Base-by-base conservation (phyloP, 2,797 vertebrate species). In the Poecilia picta region DNA sequence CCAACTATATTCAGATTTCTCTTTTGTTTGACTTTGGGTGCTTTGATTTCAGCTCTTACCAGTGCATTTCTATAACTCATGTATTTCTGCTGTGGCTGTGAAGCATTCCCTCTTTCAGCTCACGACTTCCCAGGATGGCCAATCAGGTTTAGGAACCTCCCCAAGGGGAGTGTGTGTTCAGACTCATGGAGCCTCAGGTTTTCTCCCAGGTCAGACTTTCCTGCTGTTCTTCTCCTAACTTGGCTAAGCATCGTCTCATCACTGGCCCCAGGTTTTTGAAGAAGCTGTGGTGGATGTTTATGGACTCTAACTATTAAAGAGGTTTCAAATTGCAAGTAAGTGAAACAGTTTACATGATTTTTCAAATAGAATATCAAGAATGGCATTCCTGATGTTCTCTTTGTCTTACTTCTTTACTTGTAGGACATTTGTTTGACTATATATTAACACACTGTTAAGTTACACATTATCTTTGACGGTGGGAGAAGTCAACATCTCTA, bases 71-170 rank as follows among this genome's bases (percentile, higher is more conserved):
- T 72, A 71, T 62, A 66, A 75, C 8, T 70, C 43, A 41, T 5
- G 72, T 8, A 7, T 71, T 71, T 45, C 68, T 71, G 45, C 23
- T 76, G 45, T 23, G 5, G 3, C n/a, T 36, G 41, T 33, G 51
- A 72, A 43, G n/a, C 80, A 81, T 79, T 87, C 82, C 88, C 72
- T 64, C 73, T 39, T 73, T 76, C 25, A 23, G 11, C 51, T 43
- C 59, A 47, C n/a, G 36, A 4, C 78, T 43, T 4, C 51, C 64
- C 73, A 47, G 41, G 55, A 75, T 74, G 45, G 77, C 92, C 91
- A 91, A 89, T 93, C 76, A 73, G 76, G 77, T 70, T 6, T 41
- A 0, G 72, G 85, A 84, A 72, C 87, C 89, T 91, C 91, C 90
- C 89, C 81, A 43, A 75, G 28, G 77, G 85, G 81, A 84, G 83